Evolutionary conservation across 2,797 vertebrate genomes (phyloP).

Genomic region (Acanthurus leucopareius): DNA sequence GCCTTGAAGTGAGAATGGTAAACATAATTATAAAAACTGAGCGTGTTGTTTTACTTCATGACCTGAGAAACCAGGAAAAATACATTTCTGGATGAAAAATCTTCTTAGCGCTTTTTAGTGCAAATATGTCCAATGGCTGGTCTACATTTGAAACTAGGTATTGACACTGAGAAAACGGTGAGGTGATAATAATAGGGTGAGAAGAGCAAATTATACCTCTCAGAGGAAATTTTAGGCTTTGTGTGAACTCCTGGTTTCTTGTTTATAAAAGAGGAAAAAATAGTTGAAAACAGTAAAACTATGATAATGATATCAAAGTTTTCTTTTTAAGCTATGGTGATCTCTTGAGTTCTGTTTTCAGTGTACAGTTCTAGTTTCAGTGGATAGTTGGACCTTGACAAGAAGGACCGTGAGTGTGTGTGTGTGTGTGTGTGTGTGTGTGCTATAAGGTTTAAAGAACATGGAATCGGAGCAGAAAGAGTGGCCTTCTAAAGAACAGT

Average conservation of each 20-base stretch:
- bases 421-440: too few relatives aligned
- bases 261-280: constrained; percentile 37
- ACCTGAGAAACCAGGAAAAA: background rate
- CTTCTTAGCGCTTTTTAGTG: background rate
- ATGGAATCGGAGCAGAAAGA: background rate
- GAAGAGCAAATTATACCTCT: constrained; percentile 19
- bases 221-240: constrained; percentile 38
- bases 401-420: constrained; percentile 23
- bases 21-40: constrained; percentile 12
- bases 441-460: constrained; percentile 10
- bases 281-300: constrained; percentile 32
- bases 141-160: background rate
- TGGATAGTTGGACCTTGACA: constrained; percentile 52
- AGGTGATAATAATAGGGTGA: background rate
- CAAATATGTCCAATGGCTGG: constrained; percentile 9
- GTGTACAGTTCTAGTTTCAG: constrained; percentile 8
- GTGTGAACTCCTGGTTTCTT: constrained; percentile 25
- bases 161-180: background rate
- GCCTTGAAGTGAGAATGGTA: background rate
- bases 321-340: constrained; percentile 39
- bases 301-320: constrained; percentile 41
- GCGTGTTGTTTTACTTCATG: background rate
- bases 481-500: background rate
- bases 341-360: constrained; percentile 50
- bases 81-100: background rate